These are phyloP conservation scores for Microtus ochrogaster DNA, from an alignment of 2,113 vertebrate genomes.

Conservation along the genomic window DNA sequence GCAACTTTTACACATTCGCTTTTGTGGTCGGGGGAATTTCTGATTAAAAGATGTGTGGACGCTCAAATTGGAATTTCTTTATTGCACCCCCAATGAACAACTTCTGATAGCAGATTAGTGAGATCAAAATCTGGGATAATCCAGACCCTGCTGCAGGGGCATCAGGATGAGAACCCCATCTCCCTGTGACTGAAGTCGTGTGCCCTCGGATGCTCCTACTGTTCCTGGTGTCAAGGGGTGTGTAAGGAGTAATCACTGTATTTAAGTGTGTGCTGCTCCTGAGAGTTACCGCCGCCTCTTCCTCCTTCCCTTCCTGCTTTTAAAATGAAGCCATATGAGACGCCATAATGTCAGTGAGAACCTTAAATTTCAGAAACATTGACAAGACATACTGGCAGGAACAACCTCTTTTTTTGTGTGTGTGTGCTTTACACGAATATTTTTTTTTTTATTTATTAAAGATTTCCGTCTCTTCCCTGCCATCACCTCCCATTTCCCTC, in stretches of 20 bases:
- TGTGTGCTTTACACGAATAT: no score
- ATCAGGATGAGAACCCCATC: conserved; percentile 80
- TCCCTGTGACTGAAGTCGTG: conserved; percentile 82
- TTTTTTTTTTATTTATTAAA: no score
- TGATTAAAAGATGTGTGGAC: conserved; percentile 84
- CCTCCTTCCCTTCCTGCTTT: conserved; percentile 63
- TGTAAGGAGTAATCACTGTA: conserved; percentile 71
- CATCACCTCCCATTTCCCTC: no score
- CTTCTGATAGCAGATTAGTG: conserved; percentile 85
- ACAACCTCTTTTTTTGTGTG: no score
- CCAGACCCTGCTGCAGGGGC: conserved; percentile 78
- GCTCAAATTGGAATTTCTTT: conserved; percentile 87
- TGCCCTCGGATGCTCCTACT: conserved; percentile 81
- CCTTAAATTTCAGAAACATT: conserved; percentile 40
- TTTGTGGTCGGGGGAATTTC: conserved; percentile 85
- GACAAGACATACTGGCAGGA: background rate
- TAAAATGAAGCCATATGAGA: conserved; percentile 30
- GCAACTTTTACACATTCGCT: conserved; percentile 87
- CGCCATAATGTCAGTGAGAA: conserved; percentile 9
- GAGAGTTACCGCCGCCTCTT: conserved; percentile 41
- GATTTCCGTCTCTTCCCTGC: no score
- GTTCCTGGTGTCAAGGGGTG: conserved; percentile 65
- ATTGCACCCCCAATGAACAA: conserved; percentile 85
- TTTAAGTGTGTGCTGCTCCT: conserved; percentile 63
- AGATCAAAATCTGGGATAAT: conserved; percentile 81